phyloP scores from a whole-genome alignment of 2,113 vertebrate genomes.

The Pollimyrus isidori region DNA sequence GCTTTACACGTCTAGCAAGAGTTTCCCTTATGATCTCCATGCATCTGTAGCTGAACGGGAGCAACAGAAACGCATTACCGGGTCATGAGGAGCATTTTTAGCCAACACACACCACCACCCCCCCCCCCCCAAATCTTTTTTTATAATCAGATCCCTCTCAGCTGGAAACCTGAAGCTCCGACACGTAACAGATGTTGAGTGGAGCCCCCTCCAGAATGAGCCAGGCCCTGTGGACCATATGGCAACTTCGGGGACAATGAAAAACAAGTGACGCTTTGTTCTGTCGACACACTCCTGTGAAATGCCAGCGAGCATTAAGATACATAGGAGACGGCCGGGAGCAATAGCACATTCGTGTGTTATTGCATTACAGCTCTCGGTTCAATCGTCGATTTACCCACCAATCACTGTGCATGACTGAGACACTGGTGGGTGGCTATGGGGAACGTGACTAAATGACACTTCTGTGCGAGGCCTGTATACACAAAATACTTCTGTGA shows the following conservation, averaged over 20 bases:
- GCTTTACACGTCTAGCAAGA: not conserved
- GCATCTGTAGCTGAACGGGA: not conserved
- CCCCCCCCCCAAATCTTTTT: not conserved
- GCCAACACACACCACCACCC: not conserved
- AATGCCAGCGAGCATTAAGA: not conserved
- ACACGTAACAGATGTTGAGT: constrained; percentile 18
- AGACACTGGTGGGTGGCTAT: not conserved
- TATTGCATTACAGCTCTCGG: not conserved
- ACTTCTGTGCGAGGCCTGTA: not conserved
- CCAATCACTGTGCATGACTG: not conserved
- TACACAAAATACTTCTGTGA: not conserved
- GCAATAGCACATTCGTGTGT: not conserved
- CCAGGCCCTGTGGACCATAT: constrained; percentile 4
- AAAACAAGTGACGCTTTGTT: not conserved
- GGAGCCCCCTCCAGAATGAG: not conserved
- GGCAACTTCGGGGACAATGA: not conserved
- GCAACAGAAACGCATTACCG: not conserved
- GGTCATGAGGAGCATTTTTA: not conserved
- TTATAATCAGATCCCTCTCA: constrained; percentile 1
- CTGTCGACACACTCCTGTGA: not conserved
- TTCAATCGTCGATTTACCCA: not conserved
- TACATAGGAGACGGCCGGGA: not conserved
- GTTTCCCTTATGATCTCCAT: not conserved
- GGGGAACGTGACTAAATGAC: not conserved
- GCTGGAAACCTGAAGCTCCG: not conserved